Evolutionary conservation across 2,888 invertebrate genomes (phyloP), one percentile per base, ranked within the genome.

Genomic region (Rhorus exstirpatorius): DNA sequence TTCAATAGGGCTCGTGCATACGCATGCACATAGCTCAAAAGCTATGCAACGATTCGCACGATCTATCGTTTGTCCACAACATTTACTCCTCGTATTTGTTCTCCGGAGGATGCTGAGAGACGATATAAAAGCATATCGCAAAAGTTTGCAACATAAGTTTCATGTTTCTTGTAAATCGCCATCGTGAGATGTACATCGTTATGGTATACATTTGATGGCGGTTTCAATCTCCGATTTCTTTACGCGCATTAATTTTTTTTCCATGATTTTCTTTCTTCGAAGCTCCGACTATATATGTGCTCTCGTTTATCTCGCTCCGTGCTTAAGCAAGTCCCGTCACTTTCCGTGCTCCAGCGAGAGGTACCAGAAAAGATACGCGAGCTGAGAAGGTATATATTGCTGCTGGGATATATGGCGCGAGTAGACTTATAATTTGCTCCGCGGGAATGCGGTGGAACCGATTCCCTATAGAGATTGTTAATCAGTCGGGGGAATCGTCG

Each of bases 401-500:
- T 75, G 76, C 26, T 67, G 58, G n/a, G n/a, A n/a, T n/a, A n/a
- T n/a, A 49, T 19, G 63, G 46, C 63, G 38, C 58, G 44, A 55
- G 68, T n/a, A 65, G 71, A 65, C 63, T 79, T 65, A 65, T 72
- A 63, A 72, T 79, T 79, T 72, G 77, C 68, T 24, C 24, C 63
- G 46, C 38, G 60, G 51, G 44, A 61, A 71, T 65, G 71, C 46
- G 24, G 38, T 55, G 63, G 26, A 49, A 65, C 55, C 71, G 46
- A 71, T 55, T 63, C 44, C 17, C 71, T 49, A 67, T 74, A 65
- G 58, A 60, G 51, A 79, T 79, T 67, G 67, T 79, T 79, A 79
- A 79, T 72, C 65, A 53, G 55, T 65, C 19, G 63, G 26, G 53
- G 10, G 46, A 19, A 61, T 60, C 60, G 26, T 6, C 31, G 61